These are phyloP conservation scores for Molorchus minor DNA, from an alignment of 2,888 invertebrate species.

Conservation along the genomic window DNA sequence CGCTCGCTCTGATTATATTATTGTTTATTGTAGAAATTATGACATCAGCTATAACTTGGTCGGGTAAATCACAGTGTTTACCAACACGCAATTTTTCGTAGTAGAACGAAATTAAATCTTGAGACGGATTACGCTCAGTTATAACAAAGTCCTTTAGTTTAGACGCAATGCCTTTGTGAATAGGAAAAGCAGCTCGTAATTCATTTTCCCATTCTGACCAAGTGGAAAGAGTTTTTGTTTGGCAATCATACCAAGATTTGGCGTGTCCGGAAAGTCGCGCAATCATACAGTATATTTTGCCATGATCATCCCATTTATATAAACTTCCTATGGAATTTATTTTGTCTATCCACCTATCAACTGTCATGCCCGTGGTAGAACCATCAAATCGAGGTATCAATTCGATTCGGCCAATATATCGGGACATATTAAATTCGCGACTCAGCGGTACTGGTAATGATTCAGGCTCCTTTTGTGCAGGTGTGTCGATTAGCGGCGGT, in stretches of 20 bases:
- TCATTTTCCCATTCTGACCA: constrained; percentile 3
- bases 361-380: background rate
- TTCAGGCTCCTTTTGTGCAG: too few relatives aligned
- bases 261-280: background rate
- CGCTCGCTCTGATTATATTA: background rate
- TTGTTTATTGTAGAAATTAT: constrained; percentile 7
- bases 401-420: background rate
- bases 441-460: too few relatives aligned
- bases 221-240: background rate
- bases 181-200: constrained; percentile 1
- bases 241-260: constrained; percentile 5
- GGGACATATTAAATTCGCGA: too few relatives aligned
- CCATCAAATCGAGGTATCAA: background rate
- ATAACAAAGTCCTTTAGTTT: constrained; percentile 6
- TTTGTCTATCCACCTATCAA: constrained; percentile 4
- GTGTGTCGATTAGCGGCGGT: background rate
- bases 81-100: constrained; percentile 1
- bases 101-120: constrained; percentile 2
- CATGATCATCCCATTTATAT: constrained; percentile 2
- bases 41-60: constrained; percentile 1
- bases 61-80: constrained; percentile 2
- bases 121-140: constrained; percentile 2
- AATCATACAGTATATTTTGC: background rate
- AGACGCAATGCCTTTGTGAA: background rate
- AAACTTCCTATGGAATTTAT: constrained; percentile 1